A percentile compares a stretch with the other conserved stretches of the same genome.
Evolutionary conservation across 2,888 invertebrate genomes (phyloP).

Genomic region (Panzeria rudis): DNA sequence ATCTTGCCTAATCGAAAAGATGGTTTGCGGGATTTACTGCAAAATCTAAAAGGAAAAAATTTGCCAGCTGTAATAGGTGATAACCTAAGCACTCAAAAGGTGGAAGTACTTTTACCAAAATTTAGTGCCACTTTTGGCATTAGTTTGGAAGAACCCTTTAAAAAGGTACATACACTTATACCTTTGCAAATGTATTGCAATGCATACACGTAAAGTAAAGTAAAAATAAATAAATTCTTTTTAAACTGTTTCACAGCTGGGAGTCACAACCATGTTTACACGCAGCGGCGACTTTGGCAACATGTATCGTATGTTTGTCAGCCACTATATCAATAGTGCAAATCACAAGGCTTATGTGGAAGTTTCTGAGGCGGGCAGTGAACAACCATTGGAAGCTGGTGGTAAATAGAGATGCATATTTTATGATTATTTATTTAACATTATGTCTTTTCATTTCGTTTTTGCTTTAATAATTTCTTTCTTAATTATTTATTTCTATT

Average conservation of each 20-base stretch:
- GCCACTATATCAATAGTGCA: conserved; percentile 79
- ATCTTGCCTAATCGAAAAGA: conserved; percentile 89
- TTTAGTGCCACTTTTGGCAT: conserved; percentile 91
- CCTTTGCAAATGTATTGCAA: not conserved
- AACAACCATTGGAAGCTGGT: conserved; percentile 79
- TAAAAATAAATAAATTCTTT: conserved; percentile 33
- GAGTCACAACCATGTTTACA: conserved; percentile 80
- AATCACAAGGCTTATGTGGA: conserved; percentile 80
- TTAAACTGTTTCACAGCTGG: conserved; percentile 75
- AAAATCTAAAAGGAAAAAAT: conserved; percentile 86
- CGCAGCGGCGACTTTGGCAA: conserved; percentile 80
- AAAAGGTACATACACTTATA: conserved; percentile 84
- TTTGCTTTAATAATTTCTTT: conserved; percentile 15
- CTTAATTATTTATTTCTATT: conserved; percentile 29
- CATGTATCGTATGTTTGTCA: conserved; percentile 81
- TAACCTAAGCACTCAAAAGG: conserved; percentile 85
- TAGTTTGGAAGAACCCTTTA: conserved; percentile 86
- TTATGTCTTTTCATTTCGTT: conserved; percentile 10
- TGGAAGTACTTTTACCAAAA: conserved; percentile 89
- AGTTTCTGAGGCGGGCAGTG: conserved; percentile 77
- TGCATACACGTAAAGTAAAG: not conserved
- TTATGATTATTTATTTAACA: conserved; percentile 51
- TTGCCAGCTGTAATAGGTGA: conserved; percentile 84
- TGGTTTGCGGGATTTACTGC: conserved; percentile 87
- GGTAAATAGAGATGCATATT: conserved; percentile 74